phyloP scores from a whole-genome alignment of 2,888 invertebrate species.

The Bedellia somnulentella region DNA sequence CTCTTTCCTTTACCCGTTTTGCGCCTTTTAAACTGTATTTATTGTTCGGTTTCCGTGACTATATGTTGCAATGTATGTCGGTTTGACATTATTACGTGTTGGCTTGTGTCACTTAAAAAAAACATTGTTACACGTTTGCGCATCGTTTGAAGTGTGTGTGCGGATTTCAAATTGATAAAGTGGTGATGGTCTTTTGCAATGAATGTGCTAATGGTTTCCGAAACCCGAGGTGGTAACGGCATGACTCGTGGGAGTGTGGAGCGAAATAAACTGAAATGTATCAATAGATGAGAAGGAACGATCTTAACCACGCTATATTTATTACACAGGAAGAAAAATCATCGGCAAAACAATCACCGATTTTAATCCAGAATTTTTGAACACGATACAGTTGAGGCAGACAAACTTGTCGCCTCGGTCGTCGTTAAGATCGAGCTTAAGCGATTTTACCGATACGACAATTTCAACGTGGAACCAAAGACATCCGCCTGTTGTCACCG shows the following conservation, averaged over 20 bases:
- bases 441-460: constrained; percentile 55
- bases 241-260: constrained; percentile 25
- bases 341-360: constrained; percentile 46
- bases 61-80: constrained; percentile 3
- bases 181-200: constrained; percentile 6
- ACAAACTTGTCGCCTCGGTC: constrained; percentile 41
- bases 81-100: not conserved
- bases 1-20: constrained; percentile 14
- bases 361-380: constrained; percentile 45
- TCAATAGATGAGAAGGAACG: constrained; percentile 14
- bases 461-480: constrained; percentile 53
- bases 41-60: constrained; percentile 36
- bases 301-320: constrained; percentile 18
- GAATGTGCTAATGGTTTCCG: constrained; percentile 29
- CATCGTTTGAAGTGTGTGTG: too few species aligned
- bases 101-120: too few species aligned
- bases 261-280: constrained; percentile 57
- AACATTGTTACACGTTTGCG: too few species aligned
- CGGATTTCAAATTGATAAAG: too few species aligned
- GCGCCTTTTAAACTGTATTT: not conserved
- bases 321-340: constrained; percentile 39
- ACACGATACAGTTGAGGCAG: too few species aligned
- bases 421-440: constrained; percentile 46
- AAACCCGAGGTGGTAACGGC: constrained; percentile 21
- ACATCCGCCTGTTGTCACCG: constrained; percentile 24